Percentiles rank a stretch among this genome's conserved stretches.
Conservation (phyloP, 2,888 invertebrate species). For the Philaethria dido region DNA sequence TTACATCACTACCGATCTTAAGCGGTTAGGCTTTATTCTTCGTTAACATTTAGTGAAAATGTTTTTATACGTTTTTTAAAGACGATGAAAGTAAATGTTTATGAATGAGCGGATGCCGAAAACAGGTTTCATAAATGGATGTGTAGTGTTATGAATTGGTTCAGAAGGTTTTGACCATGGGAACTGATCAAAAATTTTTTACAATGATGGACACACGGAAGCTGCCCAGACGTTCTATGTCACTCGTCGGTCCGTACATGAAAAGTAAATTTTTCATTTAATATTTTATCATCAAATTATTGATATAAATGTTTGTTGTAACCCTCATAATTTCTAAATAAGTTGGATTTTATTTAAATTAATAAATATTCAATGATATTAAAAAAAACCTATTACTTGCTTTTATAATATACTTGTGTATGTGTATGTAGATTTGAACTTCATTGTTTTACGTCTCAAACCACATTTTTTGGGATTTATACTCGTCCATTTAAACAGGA, state of each 20-base stretch:
- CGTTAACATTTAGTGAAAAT: constrained; percentile 55
- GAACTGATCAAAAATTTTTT: constrained; percentile 57
- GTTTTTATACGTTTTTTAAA: constrained; percentile 59
- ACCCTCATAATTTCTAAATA: too few species aligned
- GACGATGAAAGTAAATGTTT: constrained; percentile 70
- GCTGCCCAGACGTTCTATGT: constrained; percentile 73
- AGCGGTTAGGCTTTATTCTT: constrained; percentile 57
- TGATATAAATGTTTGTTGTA: not conserved
- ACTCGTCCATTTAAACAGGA: too few species aligned
- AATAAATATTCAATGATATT: too few species aligned
- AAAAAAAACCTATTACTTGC: too few species aligned
- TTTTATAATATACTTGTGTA: too few species aligned
- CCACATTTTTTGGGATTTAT: too few species aligned
- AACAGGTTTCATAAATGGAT: constrained; percentile 72
- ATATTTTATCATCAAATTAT: constrained; percentile 1
- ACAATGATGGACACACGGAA: constrained; percentile 77
- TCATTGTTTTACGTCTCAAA: too few species aligned
- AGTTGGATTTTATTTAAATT: too few species aligned
- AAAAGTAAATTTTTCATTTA: constrained; percentile 9
- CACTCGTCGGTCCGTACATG: constrained; percentile 71
- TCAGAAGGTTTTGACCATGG: constrained; percentile 62
- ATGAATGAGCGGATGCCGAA: constrained; percentile 66
- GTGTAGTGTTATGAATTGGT: constrained; percentile 74
- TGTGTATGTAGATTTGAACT: too few species aligned
- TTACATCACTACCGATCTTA: constrained; percentile 48